Evolutionary conservation across 1,140 invertebrate genomes (phyloP), one percentile per base, ranked within the genome.

Genomic region (Lordiphosa mommai): DNA sequence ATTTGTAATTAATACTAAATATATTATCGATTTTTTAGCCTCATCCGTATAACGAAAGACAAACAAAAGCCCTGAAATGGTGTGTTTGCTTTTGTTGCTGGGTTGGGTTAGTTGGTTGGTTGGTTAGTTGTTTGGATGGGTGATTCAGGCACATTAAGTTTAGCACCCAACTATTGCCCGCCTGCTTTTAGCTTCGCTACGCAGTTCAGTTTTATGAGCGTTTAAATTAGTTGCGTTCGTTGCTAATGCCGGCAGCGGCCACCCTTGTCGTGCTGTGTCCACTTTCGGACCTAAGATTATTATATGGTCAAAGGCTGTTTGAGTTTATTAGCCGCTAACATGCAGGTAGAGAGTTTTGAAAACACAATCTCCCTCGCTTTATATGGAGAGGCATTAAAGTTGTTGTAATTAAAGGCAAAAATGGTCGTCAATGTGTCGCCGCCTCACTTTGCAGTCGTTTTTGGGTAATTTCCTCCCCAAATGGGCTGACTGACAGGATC

Each of bases 1-100:
- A 47, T 47, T 33, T 47, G 44, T 47, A 47, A 47, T 47, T 47
- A 47, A 47, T 47, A 47, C 27, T 47, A 47, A 47, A 47, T 47
- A 47, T 27, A 47, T 43, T 47, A 47, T 47, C 44, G 44, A 47
- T 47, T 47, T 47, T 47, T 47, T 47, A 5, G 16, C n/a, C n/a
- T 4, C 14, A 4, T 23, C 36, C 20, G 20, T 23, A 2, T 20
- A 4, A 3, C 12, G 20, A 27, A 47, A 47, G 29, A 7, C 12
- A 46, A 41, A 23, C 29, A 29, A 33, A 47, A 12, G 14, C 4
- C n/a, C 38, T 12, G 16, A 3, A 23, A n/a, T 7, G 3, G 29
- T 17, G 44, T 47, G 27, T 47, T 33, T 30, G 23, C 20, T 41
- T 23, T 41, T 27, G 41, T 44, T 44, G n/a, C 20, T 27, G 23